Conservation (phyloP, 1,140 invertebrate genomes). For the Periplaneta americana region DNA sequence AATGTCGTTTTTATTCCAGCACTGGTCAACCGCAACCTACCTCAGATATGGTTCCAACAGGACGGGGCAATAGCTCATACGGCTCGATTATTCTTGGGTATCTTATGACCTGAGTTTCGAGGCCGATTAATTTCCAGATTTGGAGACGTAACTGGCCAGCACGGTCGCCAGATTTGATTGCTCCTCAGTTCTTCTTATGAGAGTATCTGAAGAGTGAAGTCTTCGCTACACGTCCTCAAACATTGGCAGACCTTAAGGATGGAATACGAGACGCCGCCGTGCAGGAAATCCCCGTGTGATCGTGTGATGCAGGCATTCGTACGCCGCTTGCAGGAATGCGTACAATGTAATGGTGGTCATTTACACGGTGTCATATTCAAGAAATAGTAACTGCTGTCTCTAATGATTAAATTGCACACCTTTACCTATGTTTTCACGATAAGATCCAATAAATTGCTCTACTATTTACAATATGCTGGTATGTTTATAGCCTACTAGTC, state of each 20-base stretch:
- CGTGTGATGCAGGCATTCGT: background rate
- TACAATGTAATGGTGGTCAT: background rate
- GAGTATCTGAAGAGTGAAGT: background rate
- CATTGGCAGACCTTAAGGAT: background rate
- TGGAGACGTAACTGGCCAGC: background rate
- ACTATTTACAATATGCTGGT: background rate
- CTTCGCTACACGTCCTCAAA: background rate
- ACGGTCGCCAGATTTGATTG: background rate
- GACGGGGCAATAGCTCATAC: background rate
- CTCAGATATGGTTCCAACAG: background rate
- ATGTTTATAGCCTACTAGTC: background rate
- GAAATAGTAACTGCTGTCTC: background rate
- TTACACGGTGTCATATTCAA: no score
- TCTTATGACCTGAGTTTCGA: background rate
- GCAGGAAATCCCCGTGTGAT: background rate
- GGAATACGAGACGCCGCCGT: background rate
- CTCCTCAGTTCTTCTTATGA: background rate
- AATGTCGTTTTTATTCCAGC: background rate
- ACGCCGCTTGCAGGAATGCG: background rate
- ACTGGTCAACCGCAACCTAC: background rate
- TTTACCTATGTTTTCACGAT: background rate
- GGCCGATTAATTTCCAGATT: background rate
- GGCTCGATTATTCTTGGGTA: background rate
- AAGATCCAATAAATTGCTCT: background rate
- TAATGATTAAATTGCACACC: background rate